These are phyloP conservation scores for Zelleria hepariella DNA, from an alignment of 2,888 invertebrate species.

Conservation along the genomic window DNA sequence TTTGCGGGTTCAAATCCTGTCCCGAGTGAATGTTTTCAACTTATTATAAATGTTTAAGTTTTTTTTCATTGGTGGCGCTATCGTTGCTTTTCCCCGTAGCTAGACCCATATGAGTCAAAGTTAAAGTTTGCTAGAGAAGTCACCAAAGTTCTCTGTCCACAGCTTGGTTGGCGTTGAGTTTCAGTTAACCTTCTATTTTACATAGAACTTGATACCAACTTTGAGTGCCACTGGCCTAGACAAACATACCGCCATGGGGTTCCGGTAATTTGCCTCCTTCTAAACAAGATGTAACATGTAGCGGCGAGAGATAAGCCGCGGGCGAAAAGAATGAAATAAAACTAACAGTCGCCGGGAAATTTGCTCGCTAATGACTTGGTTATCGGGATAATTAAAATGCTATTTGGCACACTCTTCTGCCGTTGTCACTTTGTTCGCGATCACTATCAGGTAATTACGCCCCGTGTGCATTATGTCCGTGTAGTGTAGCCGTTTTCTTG, in stretches of 20 bases:
- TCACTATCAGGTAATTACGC: slow-evolving; percentile 2
- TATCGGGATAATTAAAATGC: slow-evolving; percentile 68
- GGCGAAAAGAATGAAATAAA: slow-evolving; percentile 46
- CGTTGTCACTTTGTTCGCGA: slow-evolving; percentile 1
- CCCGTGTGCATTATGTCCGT: neutral
- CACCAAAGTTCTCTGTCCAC: no score
- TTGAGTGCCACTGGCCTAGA: neutral
- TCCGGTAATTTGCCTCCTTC: slow-evolving; percentile 41
- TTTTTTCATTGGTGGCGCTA: neutral
- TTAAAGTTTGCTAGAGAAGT: no score
- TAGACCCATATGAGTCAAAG: no score
- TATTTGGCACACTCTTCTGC: slow-evolving; percentile 48
- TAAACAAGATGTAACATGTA: slow-evolving; percentile 48
- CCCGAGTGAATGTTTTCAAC: no score
- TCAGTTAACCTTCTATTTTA: no score
- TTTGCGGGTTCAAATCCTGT: no score
- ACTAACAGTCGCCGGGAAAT: slow-evolving; percentile 55
- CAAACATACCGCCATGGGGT: slow-evolving; percentile 13
- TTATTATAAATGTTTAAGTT: neutral
- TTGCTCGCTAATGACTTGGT: slow-evolving; percentile 60
- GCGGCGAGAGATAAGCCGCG: slow-evolving; percentile 40
- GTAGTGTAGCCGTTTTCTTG: neutral
- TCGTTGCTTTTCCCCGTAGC: neutral
- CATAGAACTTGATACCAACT: neutral
- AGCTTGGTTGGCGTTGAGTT: no score